These are phyloP conservation scores for Scaptomyza tumidula DNA, from an alignment of 2,888 invertebrate genomes.

Conservation along the genomic window DNA sequence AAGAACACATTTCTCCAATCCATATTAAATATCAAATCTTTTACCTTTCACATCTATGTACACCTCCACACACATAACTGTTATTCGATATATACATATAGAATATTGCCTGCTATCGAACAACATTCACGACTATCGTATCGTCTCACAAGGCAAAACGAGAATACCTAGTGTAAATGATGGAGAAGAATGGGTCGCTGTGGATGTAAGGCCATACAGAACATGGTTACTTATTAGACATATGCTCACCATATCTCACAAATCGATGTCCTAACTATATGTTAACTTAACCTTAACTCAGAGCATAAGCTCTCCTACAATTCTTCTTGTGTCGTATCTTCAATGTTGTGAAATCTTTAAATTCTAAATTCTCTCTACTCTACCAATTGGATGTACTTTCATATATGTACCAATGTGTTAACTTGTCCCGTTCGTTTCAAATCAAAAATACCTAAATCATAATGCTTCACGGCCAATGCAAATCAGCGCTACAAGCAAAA, in stretches of 20 bases:
- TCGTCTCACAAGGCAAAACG: slow-evolving; percentile 96
- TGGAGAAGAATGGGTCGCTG: slow-evolving; percentile 92
- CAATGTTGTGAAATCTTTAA: slow-evolving; percentile 51
- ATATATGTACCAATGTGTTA: slow-evolving; percentile 18
- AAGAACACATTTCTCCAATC: slow-evolving; percentile 9
- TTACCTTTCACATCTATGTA: slow-evolving; percentile 67
- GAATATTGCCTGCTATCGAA: slow-evolving; percentile 90
- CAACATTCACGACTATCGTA: slow-evolving; percentile 93
- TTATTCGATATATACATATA: slow-evolving; percentile 82
- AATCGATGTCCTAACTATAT: slow-evolving; percentile 37
- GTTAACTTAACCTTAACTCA: slow-evolving; percentile 18
- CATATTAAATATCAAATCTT: slow-evolving; percentile 69
- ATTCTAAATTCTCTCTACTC: slow-evolving; percentile 17
- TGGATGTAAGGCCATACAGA: slow-evolving; percentile 89
- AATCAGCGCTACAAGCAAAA: slow-evolving; percentile 32
- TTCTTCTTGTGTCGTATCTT: slow-evolving; percentile 44
- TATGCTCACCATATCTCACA: slow-evolving; percentile 41
- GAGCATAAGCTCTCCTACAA: slow-evolving; percentile 26
- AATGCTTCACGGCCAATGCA: slow-evolving; percentile 46
- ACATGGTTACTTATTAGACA: slow-evolving; percentile 76
- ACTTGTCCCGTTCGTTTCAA: slow-evolving; percentile 33
- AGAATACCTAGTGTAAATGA: slow-evolving; percentile 96
- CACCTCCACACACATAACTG: slow-evolving; percentile 26
- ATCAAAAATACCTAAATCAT: slow-evolving; percentile 33
- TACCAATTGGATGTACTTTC: slow-evolving; percentile 15